These are phyloP conservation scores for Ips typographus DNA, from an alignment of 1,140 invertebrate genomes.

Conservation along the genomic window DNA sequence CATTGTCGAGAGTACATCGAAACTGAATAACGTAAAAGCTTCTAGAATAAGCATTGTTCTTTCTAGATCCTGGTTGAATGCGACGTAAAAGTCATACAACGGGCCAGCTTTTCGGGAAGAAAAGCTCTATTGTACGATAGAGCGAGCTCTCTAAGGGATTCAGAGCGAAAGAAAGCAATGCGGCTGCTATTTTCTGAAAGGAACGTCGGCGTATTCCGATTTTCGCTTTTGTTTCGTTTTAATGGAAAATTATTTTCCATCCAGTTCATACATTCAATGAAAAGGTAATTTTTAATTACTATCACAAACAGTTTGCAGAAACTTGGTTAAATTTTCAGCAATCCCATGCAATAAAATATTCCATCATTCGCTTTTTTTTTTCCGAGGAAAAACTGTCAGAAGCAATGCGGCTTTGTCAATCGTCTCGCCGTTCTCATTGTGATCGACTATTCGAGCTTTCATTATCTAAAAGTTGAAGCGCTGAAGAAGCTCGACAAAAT, in stretches of 20 bases:
- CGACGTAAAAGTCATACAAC: constrained; percentile 51
- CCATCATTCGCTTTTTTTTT: constrained; percentile 41
- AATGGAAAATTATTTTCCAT: constrained; percentile 35
- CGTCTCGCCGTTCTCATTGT: constrained; percentile 47
- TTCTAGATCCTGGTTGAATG: constrained; percentile 44
- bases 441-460: constrained; percentile 43
- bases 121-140: constrained; percentile 44
- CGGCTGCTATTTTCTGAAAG: constrained; percentile 39
- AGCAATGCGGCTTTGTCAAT: constrained; percentile 45
- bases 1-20: constrained; percentile 50
- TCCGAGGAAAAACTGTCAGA: constrained; percentile 46
- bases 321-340: not conserved
- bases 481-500: constrained; percentile 47
- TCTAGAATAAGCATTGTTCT: constrained; percentile 50
- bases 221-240: constrained; percentile 18
- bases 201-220: constrained; percentile 31
- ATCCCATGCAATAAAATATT: constrained; percentile 9
- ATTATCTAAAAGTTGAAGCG: constrained; percentile 47
- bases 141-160: constrained; percentile 47
- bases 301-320: not conserved
- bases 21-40: constrained; percentile 50
- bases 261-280: not conserved
- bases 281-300: constrained; percentile 16
- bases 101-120: constrained; percentile 46
- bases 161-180: constrained; percentile 45